Percentiles rank a stretch among this genome's conserved stretches.
These are phyloP conservation scores for Orcinus orca DNA, from an alignment of 2,113 vertebrate genomes.

Conservation along the genomic window DNA sequence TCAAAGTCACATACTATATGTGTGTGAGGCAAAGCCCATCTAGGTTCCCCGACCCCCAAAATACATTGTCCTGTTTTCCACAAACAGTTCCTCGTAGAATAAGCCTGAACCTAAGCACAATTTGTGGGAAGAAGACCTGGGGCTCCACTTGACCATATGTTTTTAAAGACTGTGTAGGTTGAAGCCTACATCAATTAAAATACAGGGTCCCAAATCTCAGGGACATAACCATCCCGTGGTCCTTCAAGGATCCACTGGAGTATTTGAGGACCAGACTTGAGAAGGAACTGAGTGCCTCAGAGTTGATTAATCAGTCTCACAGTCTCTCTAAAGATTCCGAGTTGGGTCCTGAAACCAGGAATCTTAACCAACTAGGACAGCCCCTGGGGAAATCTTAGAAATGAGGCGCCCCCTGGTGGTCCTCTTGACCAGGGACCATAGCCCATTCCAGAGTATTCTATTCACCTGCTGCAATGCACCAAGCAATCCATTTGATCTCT, in stretches of 20 bases:
- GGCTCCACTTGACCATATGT: background rate
- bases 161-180: background rate
- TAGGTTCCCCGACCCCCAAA: background rate
- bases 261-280: background rate
- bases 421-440: background rate
- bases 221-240: background rate
- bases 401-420: constrained; percentile 61
- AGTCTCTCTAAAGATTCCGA: background rate
- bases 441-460: background rate
- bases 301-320: background rate
- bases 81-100: background rate
- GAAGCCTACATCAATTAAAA: background rate
- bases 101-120: background rate
- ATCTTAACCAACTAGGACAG: background rate
- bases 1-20: no score
- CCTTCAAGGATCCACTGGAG: background rate
- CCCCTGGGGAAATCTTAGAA: constrained; percentile 58
- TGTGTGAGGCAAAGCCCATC: rapidly evolving
- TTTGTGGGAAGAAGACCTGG: background rate
- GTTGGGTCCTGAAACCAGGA: background rate
- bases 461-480: background rate
- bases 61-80: background rate
- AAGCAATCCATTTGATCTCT: background rate
- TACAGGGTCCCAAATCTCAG: background rate
- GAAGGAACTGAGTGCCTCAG: background rate